phyloP scores from a whole-genome alignment of 2,113 vertebrate genomes.

The Saimiri boliviensis region DNA sequence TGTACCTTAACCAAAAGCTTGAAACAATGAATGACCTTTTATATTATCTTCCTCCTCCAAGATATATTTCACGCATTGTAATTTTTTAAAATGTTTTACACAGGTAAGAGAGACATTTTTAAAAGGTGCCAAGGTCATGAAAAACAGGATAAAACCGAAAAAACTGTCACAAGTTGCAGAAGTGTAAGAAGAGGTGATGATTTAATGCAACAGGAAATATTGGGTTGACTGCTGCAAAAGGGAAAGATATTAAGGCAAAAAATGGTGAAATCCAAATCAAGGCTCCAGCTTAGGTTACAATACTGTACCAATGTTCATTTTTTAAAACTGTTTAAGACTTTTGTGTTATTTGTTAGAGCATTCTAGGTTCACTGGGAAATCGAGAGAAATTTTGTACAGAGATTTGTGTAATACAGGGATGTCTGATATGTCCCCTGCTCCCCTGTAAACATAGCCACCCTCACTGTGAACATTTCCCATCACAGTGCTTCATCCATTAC shows the following conservation, averaged over 20 bases:
- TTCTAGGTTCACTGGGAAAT: not conserved
- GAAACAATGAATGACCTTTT: not conserved
- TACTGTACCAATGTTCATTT: not conserved
- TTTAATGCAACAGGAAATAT: not conserved
- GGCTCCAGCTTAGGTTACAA: not conserved
- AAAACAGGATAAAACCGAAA: not conserved
- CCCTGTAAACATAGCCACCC: too few relatives aligned
- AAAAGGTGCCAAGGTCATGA: not conserved
- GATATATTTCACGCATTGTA: not conserved
- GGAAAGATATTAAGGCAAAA: not conserved
- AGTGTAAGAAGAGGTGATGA: not conserved
- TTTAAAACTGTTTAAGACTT: not conserved
- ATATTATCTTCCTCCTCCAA: not conserved
- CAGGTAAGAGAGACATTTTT: not conserved
- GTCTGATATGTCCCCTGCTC: not conserved
- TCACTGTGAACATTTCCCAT: not conserved
- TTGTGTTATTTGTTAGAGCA: too few relatives aligned
- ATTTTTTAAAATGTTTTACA: not conserved
- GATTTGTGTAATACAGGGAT: not conserved
- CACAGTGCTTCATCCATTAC: too few relatives aligned
- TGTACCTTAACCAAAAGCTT: not conserved
- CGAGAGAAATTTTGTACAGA: not conserved
- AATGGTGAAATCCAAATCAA: not conserved
- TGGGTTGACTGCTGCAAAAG: not conserved
- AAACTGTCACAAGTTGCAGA: not conserved